Evolutionary conservation across 2,888 invertebrate genomes (phyloP), one percentile per base, ranked within the genome.

Genomic region (Muschampia plurimacula): DNA sequence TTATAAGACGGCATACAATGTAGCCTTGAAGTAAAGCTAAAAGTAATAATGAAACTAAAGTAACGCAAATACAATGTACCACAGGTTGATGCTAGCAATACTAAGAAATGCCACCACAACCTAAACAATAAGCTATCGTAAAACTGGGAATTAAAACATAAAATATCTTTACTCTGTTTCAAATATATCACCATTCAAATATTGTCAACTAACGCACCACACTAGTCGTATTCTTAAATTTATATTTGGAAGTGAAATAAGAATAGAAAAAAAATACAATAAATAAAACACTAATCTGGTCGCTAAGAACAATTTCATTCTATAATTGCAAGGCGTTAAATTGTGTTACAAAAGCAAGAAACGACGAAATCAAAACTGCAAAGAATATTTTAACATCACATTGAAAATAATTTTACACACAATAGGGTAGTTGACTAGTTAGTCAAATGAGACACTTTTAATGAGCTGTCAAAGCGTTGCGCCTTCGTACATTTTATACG

Each of bases 11-110:
- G 88, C 91, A 85, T 82, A 7, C 12, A 83, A 77, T 55, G 77
- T 77, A 83, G 86, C 86, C 87, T 77, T 60, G 60, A 89, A 88
- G 84, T 90, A 90, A 89, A 84, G 81, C 84, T 87, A 86, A 77
- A 74, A 75, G 32, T 76, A 77, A 82, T 83, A 85, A 83, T 81
- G 82, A 83, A 84, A 83, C 82, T 83, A 84, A 84, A 80, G 75
- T 80, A 81, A 84, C 76, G n/a, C 15, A 52, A 2, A 39, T 13
- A n/a, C 3, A 36, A 60, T 22, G 57, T 57, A 49, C n/a, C 55
- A 76, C 76, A 52, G 36, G 75, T 78, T 77, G 78, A 79, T 80
- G 79, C 88, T 89, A 90, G 88, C 86, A 83, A 78, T 75, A 82
- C 87, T 90, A 88, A 59, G 52, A 65, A 59, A 49, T 77, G 77